These are phyloP conservation scores for Melanotaenia boesemani DNA, from an alignment of 2,797 vertebrate genomes.

Conservation along the genomic window DNA sequence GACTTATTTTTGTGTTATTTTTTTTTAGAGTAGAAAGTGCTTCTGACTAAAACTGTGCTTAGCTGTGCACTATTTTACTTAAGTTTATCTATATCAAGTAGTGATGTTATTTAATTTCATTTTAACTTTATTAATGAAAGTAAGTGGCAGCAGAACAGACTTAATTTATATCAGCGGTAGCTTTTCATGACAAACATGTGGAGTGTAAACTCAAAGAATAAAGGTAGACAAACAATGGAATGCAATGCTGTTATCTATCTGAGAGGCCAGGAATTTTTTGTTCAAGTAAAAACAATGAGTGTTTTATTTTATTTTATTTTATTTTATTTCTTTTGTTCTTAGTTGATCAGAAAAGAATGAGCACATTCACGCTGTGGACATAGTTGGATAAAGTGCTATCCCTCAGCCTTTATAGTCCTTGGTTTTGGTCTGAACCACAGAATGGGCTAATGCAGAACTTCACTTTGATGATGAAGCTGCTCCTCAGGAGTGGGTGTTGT, in stretches of 20 bases:
- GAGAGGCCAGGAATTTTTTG: background rate
- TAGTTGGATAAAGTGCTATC: background rate
- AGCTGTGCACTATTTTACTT: background rate
- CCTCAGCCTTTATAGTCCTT: background rate
- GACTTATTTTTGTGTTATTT: background rate
- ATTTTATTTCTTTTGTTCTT: background rate
- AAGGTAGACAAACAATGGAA: background rate
- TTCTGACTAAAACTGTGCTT: background rate
- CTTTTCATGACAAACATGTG: background rate
- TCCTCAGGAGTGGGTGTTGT: conserved; percentile 71
- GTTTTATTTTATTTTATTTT: background rate
- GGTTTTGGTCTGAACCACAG: conserved; percentile 41
- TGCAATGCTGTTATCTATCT: conserved; percentile 2
- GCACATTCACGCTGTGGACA: background rate
- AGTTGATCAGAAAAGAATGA: conserved; percentile 1
- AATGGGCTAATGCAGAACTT: conserved; percentile 38
- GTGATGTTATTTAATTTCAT: conserved; percentile 1
- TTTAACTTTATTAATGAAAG: background rate
- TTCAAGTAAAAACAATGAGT: background rate
- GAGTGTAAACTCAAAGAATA: background rate
- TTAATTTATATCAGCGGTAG: background rate
- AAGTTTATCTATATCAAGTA: background rate
- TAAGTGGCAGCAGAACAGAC: background rate
- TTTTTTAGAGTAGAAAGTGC: background rate
- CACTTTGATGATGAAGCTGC: conserved; percentile 64